A percentile compares a stretch with the other conserved stretches of the same genome.
Evolutionary conservation across 2,797 vertebrate genomes (phyloP).

Genomic region (Liasis olivaceus): DNA sequence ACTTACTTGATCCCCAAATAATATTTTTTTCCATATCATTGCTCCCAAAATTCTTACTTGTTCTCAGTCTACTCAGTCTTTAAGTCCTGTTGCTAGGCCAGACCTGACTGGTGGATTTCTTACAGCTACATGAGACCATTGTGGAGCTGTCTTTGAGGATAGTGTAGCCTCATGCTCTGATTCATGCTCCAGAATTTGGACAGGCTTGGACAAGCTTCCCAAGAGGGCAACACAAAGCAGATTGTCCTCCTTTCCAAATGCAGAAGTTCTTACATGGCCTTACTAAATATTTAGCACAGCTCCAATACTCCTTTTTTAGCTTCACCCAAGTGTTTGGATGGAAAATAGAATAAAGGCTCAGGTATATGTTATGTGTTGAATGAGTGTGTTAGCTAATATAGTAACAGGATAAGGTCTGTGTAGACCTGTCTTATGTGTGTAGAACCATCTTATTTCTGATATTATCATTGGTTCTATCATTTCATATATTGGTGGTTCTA

Average conservation of each 20-base stretch:
- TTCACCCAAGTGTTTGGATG: background rate
- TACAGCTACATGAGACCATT: background rate
- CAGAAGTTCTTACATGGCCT: background rate
- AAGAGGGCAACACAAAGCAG: background rate
- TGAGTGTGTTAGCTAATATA: background rate
- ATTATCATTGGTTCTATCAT: background rate
- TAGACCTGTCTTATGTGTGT: background rate
- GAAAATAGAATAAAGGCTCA: background rate
- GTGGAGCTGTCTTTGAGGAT: background rate
- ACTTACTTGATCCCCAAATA: background rate
- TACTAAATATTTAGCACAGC: background rate
- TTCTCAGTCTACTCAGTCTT: background rate
- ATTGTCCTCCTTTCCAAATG: background rate
- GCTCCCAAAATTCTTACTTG: background rate
- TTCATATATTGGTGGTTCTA: background rate
- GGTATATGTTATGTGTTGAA: background rate
- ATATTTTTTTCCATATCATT: background rate
- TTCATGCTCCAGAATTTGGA: background rate
- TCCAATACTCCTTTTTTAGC: background rate
- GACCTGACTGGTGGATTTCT: background rate
- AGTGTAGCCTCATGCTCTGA: background rate
- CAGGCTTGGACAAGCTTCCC: background rate
- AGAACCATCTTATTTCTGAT: too few species aligned
- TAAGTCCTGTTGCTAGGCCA: background rate
- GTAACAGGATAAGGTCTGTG: background rate